phyloP scores from a whole-genome alignment of 2,888 invertebrate species.

The Lasioglossum pauxillum region DNA sequence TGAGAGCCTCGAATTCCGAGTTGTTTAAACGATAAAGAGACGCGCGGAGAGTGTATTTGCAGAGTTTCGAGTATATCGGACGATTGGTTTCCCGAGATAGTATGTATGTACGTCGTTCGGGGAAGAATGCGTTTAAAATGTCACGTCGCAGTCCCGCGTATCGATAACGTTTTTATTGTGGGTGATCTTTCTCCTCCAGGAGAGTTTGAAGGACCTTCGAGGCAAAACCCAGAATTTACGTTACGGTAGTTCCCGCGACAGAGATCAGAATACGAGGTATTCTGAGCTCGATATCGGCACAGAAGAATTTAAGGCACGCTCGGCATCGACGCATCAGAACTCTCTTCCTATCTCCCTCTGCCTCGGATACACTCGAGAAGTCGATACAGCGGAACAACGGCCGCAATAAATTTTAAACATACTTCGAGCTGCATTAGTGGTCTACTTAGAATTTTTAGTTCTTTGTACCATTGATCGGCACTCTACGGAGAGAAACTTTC shows the following conservation, averaged over 20 bases:
- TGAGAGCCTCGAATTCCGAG: not conserved
- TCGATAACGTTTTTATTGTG: conserved; percentile 7
- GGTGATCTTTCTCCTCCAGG: not conserved
- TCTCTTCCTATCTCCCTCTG: not conserved
- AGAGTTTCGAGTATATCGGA: not conserved
- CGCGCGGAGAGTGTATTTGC: not conserved
- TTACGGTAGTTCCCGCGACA: not conserved
- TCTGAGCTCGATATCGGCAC: conserved; percentile 8
- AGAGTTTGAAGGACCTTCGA: not conserved
- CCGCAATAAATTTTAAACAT: conserved; percentile 9
- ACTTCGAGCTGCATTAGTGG: not conserved
- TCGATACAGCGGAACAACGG: conserved; percentile 10
- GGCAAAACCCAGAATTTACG: not conserved
- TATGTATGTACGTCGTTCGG: not conserved
- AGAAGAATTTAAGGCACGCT: not conserved
- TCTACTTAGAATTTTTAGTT: not conserved
- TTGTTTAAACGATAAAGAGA: not conserved
- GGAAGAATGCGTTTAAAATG: not conserved
- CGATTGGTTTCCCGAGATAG: not conserved
- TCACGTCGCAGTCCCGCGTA: not conserved
- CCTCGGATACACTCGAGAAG: not conserved
- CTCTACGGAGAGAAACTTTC: not conserved
- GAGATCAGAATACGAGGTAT: not conserved
- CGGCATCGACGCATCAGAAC: conserved; percentile 9
- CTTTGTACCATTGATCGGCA: not conserved